Evolutionary conservation across 2,797 vertebrate species (phyloP), one percentile per base, ranked within the genome.

Genomic region (Erpetoichthys calabaricus): DNA sequence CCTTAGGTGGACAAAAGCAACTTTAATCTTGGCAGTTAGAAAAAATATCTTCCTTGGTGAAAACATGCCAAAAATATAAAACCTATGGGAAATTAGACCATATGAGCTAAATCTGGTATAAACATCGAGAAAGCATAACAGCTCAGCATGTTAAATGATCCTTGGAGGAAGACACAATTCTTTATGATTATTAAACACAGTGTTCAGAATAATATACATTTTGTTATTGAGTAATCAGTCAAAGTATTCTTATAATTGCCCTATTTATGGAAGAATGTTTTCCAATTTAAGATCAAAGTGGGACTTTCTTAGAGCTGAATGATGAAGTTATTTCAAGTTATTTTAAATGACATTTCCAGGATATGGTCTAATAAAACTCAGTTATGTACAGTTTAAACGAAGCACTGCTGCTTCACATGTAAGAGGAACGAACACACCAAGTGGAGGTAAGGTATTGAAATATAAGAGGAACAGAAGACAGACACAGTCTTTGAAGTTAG

Each of bases 221-320:
- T 42, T 68, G 60, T 66, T 65, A 68, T 68, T 71, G 68, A 70
- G 67, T 69, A 70, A 71, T 69, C 70, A 67, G 25, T 49, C 55
- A 55, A 55, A 66, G 65, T 58, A 63, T 54, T 64, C 43, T 49
- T 72, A 58, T 70, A 80, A 80, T 74, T 65, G 60, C 65, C 70
- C 55, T 57, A 74, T 75, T 79, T 80, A 63, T 63, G 57, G 45
- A 67, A 56, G 62, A 76, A 75, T 73, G 64, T 76, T 71, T 72
- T 63, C 70, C 72, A 68, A 68, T 61, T 79, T 56, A 45, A 8
- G 59, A 75, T 66, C 53, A 75, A 65, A 71, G 77, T 55, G 56
- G 72, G 63, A 45, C 42, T 59, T 42, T 44, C 3, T 65, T 55
- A 45, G 49, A 54, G 64, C 56, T 67, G 62, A 8, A 68, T 63